Evolutionary conservation across 1,140 invertebrate species (phyloP).

Genomic region (Leptonema lineaticorne): DNA sequence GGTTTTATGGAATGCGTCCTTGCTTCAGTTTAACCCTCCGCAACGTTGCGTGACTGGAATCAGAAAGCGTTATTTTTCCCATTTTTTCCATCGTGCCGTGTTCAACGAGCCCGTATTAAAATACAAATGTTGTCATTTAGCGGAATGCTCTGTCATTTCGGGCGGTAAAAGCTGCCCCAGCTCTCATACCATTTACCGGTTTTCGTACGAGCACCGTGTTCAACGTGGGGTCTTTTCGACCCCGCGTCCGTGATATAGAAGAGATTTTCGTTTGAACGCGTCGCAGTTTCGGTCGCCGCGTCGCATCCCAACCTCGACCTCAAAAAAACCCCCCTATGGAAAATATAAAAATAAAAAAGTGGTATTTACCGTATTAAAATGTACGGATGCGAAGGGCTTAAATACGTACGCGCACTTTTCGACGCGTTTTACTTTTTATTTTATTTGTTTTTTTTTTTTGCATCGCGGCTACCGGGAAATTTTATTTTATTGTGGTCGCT

Average conservation of each 20-base stretch:
- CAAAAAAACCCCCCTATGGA: too few species aligned
- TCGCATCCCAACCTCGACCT: too few species aligned
- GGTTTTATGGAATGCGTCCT: slow-evolving; percentile 38
- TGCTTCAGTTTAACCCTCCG: slow-evolving; percentile 36
- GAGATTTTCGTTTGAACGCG: slow-evolving; percentile 4
- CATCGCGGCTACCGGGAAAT: too few species aligned
- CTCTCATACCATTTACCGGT: slow-evolving; percentile 15
- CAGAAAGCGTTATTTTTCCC: slow-evolving; percentile 27
- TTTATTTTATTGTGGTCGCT: too few species aligned
- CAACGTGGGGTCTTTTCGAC: too few species aligned
- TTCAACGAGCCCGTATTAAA: slow-evolving; percentile 38
- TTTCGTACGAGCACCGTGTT: not conserved
- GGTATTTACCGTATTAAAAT: slow-evolving; percentile 23
- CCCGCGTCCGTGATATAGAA: not conserved
- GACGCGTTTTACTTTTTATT: too few species aligned
- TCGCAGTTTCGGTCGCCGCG: not conserved
- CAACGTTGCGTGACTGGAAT: slow-evolving; percentile 38
- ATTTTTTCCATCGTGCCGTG: slow-evolving; percentile 32
- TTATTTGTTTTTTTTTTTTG: too few species aligned
- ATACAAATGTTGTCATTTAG: slow-evolving; percentile 43
- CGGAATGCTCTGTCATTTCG: slow-evolving; percentile 38
- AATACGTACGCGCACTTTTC: not conserved
- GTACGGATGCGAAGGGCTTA: slow-evolving; percentile 15
- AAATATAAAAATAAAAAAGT: too few species aligned
- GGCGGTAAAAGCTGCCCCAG: not conserved